Conservation (phyloP, 2,888 invertebrate species). For the Charanyca ferruginea region DNA sequence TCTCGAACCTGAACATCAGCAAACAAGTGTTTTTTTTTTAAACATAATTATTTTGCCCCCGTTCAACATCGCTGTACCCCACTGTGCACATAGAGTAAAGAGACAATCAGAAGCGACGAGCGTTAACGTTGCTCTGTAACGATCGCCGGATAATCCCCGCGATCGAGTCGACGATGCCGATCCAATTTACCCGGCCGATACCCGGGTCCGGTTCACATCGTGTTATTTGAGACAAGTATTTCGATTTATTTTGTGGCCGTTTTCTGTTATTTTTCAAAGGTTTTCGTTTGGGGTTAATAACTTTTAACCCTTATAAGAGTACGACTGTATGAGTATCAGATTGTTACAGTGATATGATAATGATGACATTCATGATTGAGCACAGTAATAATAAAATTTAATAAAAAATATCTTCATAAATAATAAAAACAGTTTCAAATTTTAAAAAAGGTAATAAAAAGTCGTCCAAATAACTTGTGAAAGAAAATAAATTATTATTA, state of each 20-base stretch:
- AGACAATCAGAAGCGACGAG: constrained; percentile 76
- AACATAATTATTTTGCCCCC: not conserved
- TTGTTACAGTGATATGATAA: not conserved
- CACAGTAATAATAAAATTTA: too few species aligned
- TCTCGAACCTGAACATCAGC: too few species aligned
- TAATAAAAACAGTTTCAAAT: too few species aligned
- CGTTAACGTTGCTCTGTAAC: constrained; percentile 72
- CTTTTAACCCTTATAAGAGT: not conserved
- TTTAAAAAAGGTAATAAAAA: too few species aligned
- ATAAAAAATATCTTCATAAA: too few species aligned
- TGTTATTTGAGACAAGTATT: constrained; percentile 66
- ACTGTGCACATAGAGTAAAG: constrained; percentile 70
- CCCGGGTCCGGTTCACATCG: constrained; percentile 64
- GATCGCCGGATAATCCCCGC: constrained; percentile 71
- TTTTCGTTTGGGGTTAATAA: constrained; percentile 13
- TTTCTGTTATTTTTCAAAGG: constrained; percentile 50
- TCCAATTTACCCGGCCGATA: constrained; percentile 75
- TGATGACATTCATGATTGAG: not conserved
- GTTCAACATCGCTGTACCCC: constrained; percentile 22
- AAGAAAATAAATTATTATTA: too few species aligned
- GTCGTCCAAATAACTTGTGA: too few species aligned
- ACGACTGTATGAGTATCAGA: not conserved
- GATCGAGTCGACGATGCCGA: constrained; percentile 71
- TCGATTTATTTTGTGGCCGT: constrained; percentile 60
- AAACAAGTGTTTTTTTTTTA: too few species aligned